Evolutionary conservation across 2,113 vertebrate species (phyloP), one percentile per base, ranked within the genome.

Genomic region (Struthidea cinerea): DNA sequence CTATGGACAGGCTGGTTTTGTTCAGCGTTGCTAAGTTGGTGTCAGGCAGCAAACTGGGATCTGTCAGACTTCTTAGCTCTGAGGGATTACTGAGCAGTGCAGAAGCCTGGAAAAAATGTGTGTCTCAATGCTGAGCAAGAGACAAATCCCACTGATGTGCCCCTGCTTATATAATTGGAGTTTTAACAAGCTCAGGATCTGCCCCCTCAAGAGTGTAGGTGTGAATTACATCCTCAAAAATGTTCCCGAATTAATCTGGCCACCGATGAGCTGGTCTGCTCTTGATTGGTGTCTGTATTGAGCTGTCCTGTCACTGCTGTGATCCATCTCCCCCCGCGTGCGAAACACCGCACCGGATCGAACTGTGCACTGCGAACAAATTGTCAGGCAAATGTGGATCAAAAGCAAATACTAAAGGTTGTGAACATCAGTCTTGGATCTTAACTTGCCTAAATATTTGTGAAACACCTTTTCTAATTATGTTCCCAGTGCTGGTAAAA

Each of bases 391-490:
- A 47, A 46, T 4, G 33, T 26, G 16, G 17, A 37, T 21, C 50
- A 52, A 49, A 56, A 90, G 59, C 46, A 94, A 93, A 88, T 32
- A 42, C 18, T 37, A 15, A 73, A 85, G 53, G 14, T 6, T 92
- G 28, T 53, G 53, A 49, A 21, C 49, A 77, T 68, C 47, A 49
- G 10, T 73, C n/a, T 71, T 49, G 46, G 57, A 53, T 77, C 67
- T 76, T 57, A 75, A 52, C 78, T 47, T 91, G 24, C n/a, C n/a
- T 85, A 87, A 93, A 91, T 80, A 35, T 88, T 90, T 93, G 68
- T 86, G 57, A 52, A 74, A 73, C 2, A 0, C 13, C 60, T 94
- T 65, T 61, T 89, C 32, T 84, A 47, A 80, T 88, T 89, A 28
- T 84, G 47, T 93, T 82, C 42, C 14, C 6, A 67, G 4, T 26